Evolutionary conservation across 1,140 invertebrate genomes (phyloP).

Genomic region (Mercenaria mercenaria): DNA sequence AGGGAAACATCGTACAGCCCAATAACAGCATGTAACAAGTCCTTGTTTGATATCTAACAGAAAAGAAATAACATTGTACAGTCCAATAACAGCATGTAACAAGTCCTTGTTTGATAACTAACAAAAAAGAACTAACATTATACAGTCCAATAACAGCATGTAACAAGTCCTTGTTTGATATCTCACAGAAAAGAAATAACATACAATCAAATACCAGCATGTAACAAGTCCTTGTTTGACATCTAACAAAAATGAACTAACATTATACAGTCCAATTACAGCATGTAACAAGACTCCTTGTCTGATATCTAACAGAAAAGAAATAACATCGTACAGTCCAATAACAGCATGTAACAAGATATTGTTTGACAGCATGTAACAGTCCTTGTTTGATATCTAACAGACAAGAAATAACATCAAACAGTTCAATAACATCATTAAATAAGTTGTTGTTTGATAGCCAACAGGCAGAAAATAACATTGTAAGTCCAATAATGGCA

Average conservation of each 20-base stretch:
- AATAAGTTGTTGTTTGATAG: slow-evolving; percentile 84
- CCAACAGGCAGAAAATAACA: slow-evolving; percentile 76
- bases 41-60: slow-evolving; percentile 82
- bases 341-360: slow-evolving; percentile 86
- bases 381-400: slow-evolving; percentile 83
- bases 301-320: slow-evolving; percentile 80
- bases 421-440: slow-evolving; percentile 85
- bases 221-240: slow-evolving; percentile 84
- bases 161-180: slow-evolving; percentile 84
- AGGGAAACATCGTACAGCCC: slow-evolving; percentile 85
- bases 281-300: slow-evolving; percentile 85
- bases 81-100: slow-evolving; percentile 85
- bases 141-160: slow-evolving; percentile 86
- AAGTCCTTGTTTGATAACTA: slow-evolving; percentile 84
- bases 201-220: slow-evolving; percentile 86
- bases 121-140: slow-evolving; percentile 76
- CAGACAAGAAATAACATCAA: slow-evolving; percentile 78
- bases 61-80: slow-evolving; percentile 82
- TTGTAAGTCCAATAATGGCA: slow-evolving; percentile 85
- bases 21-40: slow-evolving; percentile 86
- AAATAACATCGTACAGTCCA: slow-evolving; percentile 84
- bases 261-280: slow-evolving; percentile 85
- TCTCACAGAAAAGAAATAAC: slow-evolving; percentile 76
- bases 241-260: slow-evolving; percentile 76
- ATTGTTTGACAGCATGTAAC: too few species aligned